These are phyloP conservation scores for Malurus alboscapulatus DNA, from an alignment of 2,113 vertebrate species.

Conservation along the genomic window DNA sequence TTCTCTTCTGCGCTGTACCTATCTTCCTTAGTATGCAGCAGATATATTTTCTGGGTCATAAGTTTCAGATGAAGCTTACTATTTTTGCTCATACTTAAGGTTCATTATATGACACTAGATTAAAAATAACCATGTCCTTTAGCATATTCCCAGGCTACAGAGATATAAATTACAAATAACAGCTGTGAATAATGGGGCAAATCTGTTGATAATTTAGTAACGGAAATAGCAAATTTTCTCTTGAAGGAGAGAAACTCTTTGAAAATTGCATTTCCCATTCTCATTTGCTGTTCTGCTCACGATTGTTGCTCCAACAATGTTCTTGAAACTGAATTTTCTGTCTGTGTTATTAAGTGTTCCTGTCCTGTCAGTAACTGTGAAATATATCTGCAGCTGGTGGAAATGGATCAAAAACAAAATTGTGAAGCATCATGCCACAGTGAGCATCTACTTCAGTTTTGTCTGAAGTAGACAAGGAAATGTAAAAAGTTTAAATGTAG, in stretches of 20 bases:
- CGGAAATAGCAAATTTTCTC: not conserved
- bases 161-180: not conserved
- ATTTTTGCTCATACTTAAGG: not conserved
- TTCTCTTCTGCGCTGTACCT: not conserved
- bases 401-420: slow-evolving; percentile 4
- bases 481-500: not conserved
- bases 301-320: not conserved
- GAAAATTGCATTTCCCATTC: not conserved
- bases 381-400: not conserved
- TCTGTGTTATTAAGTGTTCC: not conserved
- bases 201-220: not conserved
- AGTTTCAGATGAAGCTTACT: not conserved
- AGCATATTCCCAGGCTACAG: not conserved
- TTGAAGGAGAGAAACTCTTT: not conserved
- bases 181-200: not conserved
- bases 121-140: not conserved
- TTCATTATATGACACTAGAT: not conserved
- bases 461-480: not conserved
- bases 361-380: not conserved
- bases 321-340: slow-evolving; percentile 27
- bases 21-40: not conserved
- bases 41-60: not conserved
- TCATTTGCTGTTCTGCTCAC: not conserved
- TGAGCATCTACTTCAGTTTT: not conserved
- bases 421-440: rapidly evolving